Conservation (phyloP, 2,888 invertebrate genomes). For the Agrotis segetum region DNA sequence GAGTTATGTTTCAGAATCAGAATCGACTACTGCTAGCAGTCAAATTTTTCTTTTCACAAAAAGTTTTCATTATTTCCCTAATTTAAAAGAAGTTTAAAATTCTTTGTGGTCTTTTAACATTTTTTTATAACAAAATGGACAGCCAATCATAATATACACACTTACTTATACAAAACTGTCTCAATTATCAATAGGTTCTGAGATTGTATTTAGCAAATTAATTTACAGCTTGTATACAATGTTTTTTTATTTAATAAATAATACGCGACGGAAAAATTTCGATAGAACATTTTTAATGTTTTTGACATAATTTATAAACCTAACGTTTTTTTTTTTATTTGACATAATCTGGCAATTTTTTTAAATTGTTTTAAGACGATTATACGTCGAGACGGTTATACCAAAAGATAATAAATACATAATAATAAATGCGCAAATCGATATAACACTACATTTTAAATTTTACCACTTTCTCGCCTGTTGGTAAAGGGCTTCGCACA, state of each 20-base stretch:
- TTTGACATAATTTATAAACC: background rate
- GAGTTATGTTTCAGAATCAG: no score
- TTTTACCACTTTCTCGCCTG: no score
- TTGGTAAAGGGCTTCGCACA: no score
- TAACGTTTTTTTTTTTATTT: background rate
- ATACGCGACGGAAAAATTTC: conserved; percentile 39
- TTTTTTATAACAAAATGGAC: conserved; percentile 26
- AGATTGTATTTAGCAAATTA: background rate
- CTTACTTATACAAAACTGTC: background rate
- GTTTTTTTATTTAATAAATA: background rate
- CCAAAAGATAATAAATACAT: conserved; percentile 4
- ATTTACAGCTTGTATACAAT: background rate
- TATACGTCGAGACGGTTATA: no score
- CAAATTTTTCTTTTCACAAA: no score
- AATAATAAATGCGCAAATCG: conserved; percentile 37
- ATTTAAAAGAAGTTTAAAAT: conserved; percentile 2
- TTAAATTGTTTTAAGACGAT: no score
- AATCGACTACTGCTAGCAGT: no score
- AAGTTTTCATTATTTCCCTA: background rate
- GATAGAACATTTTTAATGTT: conserved; percentile 35
- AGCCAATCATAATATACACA: conserved; percentile 43
- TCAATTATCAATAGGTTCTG: background rate
- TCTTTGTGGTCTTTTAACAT: background rate
- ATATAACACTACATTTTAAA: background rate
- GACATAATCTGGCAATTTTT: no score